Percentiles rank a stretch among this genome's conserved stretches.
Conservation (phyloP, 2,797 vertebrate species). For the Clarias fuscus region DNA sequence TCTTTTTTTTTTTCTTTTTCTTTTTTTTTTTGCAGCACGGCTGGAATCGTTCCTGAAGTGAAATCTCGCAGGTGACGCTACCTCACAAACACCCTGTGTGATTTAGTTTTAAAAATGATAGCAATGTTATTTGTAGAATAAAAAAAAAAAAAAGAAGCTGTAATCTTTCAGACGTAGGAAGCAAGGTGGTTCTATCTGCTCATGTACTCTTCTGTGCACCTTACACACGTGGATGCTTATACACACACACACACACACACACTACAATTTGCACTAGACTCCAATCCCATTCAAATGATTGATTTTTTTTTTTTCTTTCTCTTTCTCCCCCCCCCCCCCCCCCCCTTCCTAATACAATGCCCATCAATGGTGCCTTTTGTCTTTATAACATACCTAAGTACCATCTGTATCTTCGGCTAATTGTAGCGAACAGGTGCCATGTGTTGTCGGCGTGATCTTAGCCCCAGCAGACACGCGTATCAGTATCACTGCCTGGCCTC, state of each 20-base stretch:
- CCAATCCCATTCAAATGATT: slow-evolving; percentile 55
- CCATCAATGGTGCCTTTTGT: slow-evolving; percentile 65
- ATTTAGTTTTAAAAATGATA: slow-evolving; percentile 22
- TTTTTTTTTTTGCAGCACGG: slow-evolving; percentile 26
- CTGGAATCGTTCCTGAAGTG: slow-evolving; percentile 49
- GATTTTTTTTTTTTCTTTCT: slow-evolving; percentile 40
- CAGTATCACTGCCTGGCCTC: slow-evolving; percentile 19
- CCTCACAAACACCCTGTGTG: slow-evolving; percentile 65
- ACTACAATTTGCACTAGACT: slow-evolving; percentile 64
- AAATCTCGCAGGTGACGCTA: slow-evolving; percentile 66
- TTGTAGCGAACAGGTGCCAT: slow-evolving; percentile 18
- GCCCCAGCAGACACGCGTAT: background rate
- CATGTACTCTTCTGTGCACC: slow-evolving; percentile 51
- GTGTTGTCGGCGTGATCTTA: background rate
- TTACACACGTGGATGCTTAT: slow-evolving; percentile 44
- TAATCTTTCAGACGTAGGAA: slow-evolving; percentile 41
- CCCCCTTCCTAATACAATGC: slow-evolving; percentile 4
- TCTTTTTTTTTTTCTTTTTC: slow-evolving; percentile 11
- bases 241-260: slow-evolving; percentile 25
- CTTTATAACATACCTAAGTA: background rate
- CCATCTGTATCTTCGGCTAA: background rate
- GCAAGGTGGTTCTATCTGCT: slow-evolving; percentile 49
- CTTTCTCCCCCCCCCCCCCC: no score
- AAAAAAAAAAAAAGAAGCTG: slow-evolving; percentile 32
- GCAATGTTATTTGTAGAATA: slow-evolving; percentile 40